phyloP scores from a whole-genome alignment of 2,113 vertebrate species.

The Puffinus mauretanicus region DNA sequence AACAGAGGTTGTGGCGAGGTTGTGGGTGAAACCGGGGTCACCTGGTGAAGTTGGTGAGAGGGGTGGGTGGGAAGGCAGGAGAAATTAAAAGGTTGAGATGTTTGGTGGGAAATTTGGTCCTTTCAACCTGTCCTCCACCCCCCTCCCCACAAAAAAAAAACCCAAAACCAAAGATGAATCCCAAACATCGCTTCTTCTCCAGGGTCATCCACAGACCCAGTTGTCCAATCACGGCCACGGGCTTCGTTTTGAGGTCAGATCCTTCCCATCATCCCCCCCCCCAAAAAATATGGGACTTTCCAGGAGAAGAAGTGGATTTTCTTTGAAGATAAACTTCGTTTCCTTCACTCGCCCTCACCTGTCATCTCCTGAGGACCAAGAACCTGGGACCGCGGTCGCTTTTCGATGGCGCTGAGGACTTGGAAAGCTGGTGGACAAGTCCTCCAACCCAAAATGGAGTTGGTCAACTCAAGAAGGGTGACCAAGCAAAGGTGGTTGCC shows the following conservation, averaged over 20 bases:
- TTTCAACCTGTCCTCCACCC: rapidly evolving
- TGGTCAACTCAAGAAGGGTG: neutral
- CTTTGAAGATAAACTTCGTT: rapidly evolving
- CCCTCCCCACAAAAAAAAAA: too few species aligned
- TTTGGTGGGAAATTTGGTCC: neutral
- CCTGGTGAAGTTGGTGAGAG: neutral
- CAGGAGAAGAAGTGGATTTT: neutral
- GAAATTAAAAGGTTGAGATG: neutral
- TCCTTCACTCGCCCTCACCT: neutral
- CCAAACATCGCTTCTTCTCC: neutral
- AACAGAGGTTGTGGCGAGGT: neutral
- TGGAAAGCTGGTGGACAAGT: neutral
- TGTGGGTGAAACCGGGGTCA: neutral
- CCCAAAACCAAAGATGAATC: rapidly evolving
- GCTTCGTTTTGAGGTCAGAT: neutral
- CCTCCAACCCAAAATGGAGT: neutral
- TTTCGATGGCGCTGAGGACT: neutral
- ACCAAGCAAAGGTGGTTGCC: neutral
- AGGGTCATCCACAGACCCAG: neutral
- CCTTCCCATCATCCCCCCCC: neutral
- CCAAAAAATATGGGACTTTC: rapidly evolving
- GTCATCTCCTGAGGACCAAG: neutral
- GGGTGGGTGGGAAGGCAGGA: neutral
- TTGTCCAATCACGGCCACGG: neutral
- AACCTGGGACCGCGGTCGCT: neutral